Evolutionary conservation across 2,113 vertebrate genomes (phyloP), one percentile per base, ranked within the genome.

Genomic region (Solenodon paradoxus): DNA sequence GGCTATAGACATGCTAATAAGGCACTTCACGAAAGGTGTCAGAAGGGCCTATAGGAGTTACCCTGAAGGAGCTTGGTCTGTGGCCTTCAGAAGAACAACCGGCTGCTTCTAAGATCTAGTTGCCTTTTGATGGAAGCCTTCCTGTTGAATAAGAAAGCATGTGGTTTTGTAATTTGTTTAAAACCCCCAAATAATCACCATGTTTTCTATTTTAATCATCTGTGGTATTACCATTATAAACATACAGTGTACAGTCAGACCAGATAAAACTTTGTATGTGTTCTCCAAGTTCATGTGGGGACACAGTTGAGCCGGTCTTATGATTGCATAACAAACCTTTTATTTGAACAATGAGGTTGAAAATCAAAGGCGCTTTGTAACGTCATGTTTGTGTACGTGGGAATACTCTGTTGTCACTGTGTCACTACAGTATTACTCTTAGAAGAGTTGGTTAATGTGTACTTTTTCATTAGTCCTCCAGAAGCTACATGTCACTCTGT

Each of bases 161-260:
- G 85, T 77, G 61, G 85, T 4, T 24, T 83, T 93, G 4, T 17
- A 69, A 79, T 69, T 57, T 12, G 10, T 83, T 77, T 90, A 72
- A 96, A 96, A 45, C 38, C 20, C n/a, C 72, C 55, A 74, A 84
- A 38, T 40, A 86, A 71, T 89, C 71, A 86, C 45, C 71, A 64
- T 69, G 64, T 95, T 61, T 92, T 81, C 80, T 47, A 22, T 90
- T 75, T 96, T 88, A 82, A 91, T 87, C 78, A 61, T 24, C 28
- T 78, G 3, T 88, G 80, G 40, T 59, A 53, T 53, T 57, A 84
- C 74, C 16, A 3, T 88, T 94, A 42, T 92, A 89, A 75, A 87
- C 30, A 61, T 1, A 28, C 30, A 9, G 71, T 47, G 11, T 42
- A 59, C 55, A 88, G 38, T 72, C 32, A 59, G 57, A 38, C 35